Conservation (phyloP, 2,113 vertebrate genomes). For the Paramisgurnus dabryanus region DNA sequence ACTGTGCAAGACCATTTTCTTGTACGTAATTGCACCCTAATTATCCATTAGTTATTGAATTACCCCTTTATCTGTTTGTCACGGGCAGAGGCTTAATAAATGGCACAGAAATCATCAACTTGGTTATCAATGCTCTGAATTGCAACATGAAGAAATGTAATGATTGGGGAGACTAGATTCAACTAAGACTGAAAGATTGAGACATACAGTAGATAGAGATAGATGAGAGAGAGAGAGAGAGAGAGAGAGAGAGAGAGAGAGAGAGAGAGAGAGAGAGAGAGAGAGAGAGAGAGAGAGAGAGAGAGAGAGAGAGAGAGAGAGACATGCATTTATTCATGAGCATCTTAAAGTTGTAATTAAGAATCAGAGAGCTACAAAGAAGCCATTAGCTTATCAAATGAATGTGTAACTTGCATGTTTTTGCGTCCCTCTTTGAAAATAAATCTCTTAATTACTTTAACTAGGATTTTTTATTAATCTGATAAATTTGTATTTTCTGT, state of each 20-base stretch:
- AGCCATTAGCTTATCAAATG: conserved; percentile 46
- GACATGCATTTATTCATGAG: conserved; percentile 57
- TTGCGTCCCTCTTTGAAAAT: background rate
- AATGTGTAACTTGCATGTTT: background rate
- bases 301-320: conserved; percentile 44
- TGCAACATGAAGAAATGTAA: conserved; percentile 48
- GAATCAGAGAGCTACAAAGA: conserved; percentile 50
- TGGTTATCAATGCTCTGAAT: conserved; percentile 69
- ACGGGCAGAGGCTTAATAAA: conserved; percentile 71
- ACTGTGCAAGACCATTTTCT: conserved; percentile 70
- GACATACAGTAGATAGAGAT: conserved; percentile 43
- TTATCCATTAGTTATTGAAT: conserved; percentile 80
- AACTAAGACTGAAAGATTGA: background rate
- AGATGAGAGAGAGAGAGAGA: conserved; percentile 11
- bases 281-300: conserved; percentile 49
- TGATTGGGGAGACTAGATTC: conserved; percentile 7
- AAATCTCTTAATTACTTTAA: no score
- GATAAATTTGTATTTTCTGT: no score
- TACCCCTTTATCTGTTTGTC: conserved; percentile 79
- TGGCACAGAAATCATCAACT: conserved; percentile 72
- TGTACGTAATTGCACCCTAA: conserved; percentile 76
- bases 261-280: conserved; percentile 45
- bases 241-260: conserved; percentile 29
- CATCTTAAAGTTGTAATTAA: conserved; percentile 43
- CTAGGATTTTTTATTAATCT: no score